Conservation (phyloP, 1,140 invertebrate genomes). For the Heterodera carotae region DNA sequence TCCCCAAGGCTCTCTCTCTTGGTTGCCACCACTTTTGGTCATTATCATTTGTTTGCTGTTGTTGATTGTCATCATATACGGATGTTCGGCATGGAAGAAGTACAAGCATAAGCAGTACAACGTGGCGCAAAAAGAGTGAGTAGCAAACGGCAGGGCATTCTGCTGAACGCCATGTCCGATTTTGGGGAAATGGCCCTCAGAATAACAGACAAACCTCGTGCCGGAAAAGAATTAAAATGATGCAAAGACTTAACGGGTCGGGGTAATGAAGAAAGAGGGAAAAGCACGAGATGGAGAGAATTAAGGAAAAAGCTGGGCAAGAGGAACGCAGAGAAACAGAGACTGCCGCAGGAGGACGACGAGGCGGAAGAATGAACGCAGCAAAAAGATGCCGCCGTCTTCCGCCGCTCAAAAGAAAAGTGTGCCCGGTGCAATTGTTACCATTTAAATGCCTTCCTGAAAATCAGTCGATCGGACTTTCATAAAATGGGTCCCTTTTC, state of each 20-base stretch:
- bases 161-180: too few species aligned
- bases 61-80: constrained; percentile 23
- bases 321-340: constrained; percentile 21
- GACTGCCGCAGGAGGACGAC: constrained; percentile 11
- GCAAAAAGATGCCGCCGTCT: too few species aligned
- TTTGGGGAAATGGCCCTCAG: too few species aligned
- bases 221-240: too few species aligned
- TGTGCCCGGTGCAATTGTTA: constrained; percentile 24
- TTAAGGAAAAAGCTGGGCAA: constrained; percentile 16
- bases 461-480: too few species aligned
- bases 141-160: too few species aligned
- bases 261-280: too few species aligned
- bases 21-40: constrained; percentile 31
- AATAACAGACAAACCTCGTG: too few species aligned
- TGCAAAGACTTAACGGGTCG: too few species aligned
- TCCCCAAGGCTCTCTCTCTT: constrained; percentile 26
- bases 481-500: too few species aligned
- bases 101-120: constrained; percentile 32
- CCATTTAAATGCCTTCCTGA: too few species aligned
- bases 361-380: constrained; percentile 20
- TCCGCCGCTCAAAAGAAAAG: neutral
- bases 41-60: constrained; percentile 24
- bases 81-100: constrained; percentile 14
- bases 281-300: neutral
- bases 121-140: constrained; percentile 36